Evolutionary conservation across 2,113 vertebrate genomes (phyloP), one percentile per base, ranked within the genome.

Genomic region (Heterotis niloticus): DNA sequence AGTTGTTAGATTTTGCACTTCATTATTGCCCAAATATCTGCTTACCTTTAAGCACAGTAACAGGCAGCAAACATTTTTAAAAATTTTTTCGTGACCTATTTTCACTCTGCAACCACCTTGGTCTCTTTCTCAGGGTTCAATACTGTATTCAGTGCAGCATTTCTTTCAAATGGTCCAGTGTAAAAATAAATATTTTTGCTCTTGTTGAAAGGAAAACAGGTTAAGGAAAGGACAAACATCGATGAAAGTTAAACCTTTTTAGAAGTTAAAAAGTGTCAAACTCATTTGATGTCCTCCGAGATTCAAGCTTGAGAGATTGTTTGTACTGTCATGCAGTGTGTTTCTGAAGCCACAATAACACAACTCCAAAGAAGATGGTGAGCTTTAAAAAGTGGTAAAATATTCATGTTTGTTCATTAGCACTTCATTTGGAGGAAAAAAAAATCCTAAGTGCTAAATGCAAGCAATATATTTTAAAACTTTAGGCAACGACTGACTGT

Each of bases 191-290:
- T 23, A 10, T 73, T 26, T 65, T 23, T 10, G 10, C 10, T 65
- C 18, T 57, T 57, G 10, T 5, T 52, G 7, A 26, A 57, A 74
- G 57, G 44, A 28, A 34, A 12, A 14, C 12, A 67, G 51, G 62
- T 67, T 57, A 77, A 77, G 51, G 59, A 51, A 76, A 76, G 75
- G 44, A 28, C 75, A 54, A 52, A 57, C n/a, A 68, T 56, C 51
- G 17, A 18, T 67, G 16, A 56, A 77, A 67, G 44, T 52, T 76
- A 52, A 44, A 57, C 34, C 51, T 66, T 56, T 52, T 56, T 34
- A 67, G 44, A 66, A 52, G 60, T 76, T 26, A 13, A 77, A 62
- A 34, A 69, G 67, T 34, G 14, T 65, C 67, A 69, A 34, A 69
- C 67, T 16, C 59, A 16, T 76, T n/a, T 64, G 29, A 60, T 14